Percentiles rank a stretch among this genome's conserved stretches.
phyloP scores from a whole-genome alignment of 2,888 invertebrate species.

The Empis stercorea region DNA sequence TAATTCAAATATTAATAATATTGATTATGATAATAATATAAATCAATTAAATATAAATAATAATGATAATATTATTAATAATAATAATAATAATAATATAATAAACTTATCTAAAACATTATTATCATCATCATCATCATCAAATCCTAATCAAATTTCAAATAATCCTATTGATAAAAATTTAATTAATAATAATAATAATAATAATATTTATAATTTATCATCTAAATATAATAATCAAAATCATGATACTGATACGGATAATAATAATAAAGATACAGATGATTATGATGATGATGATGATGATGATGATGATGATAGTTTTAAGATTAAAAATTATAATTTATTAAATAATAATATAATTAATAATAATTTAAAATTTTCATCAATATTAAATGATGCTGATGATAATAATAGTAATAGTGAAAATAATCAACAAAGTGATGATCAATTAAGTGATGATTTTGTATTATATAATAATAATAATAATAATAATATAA shows the following conservation, averaged over 20 bases:
- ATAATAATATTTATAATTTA: not conserved
- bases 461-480: conserved; percentile 1
- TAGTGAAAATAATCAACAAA: not conserved
- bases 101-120: not conserved
- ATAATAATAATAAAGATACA: not conserved
- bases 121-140: not conserved
- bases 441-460: conserved; percentile 8
- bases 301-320: not conserved
- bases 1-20: too few species aligned
- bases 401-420: not conserved
- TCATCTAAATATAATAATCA: not conserved
- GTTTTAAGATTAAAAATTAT: not conserved
- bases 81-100: not conserved
- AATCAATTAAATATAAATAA: not conserved
- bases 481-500: not conserved
- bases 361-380: not conserved
- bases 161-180: not conserved
- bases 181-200: not conserved
- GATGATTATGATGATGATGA: not conserved
- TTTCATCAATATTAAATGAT: conserved; percentile 3
- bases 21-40: not conserved
- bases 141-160: too few species aligned
- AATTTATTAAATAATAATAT: not conserved
- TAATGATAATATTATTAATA: not conserved
- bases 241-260: not conserved